Percentiles rank a stretch among this genome's conserved stretches.
Conservation (phyloP, 2,113 vertebrate genomes). For the Pica pica region DNA sequence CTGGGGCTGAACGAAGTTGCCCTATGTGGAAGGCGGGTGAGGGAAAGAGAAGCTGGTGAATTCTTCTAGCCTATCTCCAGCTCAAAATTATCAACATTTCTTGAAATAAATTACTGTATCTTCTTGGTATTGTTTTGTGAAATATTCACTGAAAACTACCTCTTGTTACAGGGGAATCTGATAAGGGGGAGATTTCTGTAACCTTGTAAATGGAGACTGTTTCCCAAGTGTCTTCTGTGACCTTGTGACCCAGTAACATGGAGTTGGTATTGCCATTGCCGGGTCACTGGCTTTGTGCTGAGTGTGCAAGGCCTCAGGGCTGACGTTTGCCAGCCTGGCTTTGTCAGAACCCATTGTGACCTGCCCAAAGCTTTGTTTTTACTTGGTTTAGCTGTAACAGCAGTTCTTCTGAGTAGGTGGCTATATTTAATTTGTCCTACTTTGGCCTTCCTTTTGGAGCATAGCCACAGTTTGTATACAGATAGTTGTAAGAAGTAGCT, state of each 20-base stretch:
- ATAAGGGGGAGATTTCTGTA: background rate
- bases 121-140: background rate
- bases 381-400: background rate
- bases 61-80: background rate
- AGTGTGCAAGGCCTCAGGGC: too few relatives aligned
- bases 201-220: background rate
- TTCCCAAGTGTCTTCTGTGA: background rate
- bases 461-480: background rate
- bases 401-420: background rate
- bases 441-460: background rate
- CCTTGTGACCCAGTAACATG: background rate
- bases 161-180: background rate
- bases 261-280: background rate
- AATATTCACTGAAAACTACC: background rate
- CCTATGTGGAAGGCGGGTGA: background rate
- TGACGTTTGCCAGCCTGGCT: background rate
- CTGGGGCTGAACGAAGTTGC: background rate
- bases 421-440: background rate
- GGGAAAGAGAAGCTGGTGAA: background rate
- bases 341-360: background rate
- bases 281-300: too few relatives aligned
- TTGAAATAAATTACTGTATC: background rate
- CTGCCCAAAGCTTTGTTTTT: background rate
- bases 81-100: background rate
- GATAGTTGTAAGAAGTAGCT: background rate